Percentiles rank a stretch among this genome's conserved stretches.
phyloP scores from a whole-genome alignment of 1,140 invertebrate species.

The Cardiocondyla obscurior region DNA sequence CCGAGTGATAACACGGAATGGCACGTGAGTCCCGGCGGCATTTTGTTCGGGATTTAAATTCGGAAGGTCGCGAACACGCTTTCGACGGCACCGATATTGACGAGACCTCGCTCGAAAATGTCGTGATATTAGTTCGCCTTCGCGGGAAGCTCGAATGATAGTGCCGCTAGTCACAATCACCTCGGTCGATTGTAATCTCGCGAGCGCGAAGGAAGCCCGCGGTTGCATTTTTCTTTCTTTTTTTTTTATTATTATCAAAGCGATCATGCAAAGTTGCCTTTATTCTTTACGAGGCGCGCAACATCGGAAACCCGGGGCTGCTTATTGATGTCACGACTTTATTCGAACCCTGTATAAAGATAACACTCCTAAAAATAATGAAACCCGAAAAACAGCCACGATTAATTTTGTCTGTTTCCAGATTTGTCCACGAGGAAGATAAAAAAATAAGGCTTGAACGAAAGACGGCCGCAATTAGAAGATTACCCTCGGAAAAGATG shows the following conservation, averaged over 20 bases:
- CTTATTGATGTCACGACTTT: conserved; percentile 11
- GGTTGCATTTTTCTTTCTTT: conserved; percentile 34
- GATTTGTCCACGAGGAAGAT: neutral
- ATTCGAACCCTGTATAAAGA: conserved; percentile 6
- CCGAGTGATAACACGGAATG: neutral
- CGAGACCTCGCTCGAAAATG: conserved; percentile 73
- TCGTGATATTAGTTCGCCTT: conserved; percentile 66
- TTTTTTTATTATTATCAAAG: too few species aligned
- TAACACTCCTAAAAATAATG: conserved; percentile 19
- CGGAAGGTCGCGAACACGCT: neutral
- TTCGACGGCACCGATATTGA: conserved; percentile 1
- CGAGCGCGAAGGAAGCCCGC: conserved; percentile 22
- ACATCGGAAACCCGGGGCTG: conserved; percentile 1
- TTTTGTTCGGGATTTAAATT: conserved; percentile 50
- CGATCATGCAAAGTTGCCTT: conserved; percentile 41
- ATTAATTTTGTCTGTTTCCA: conserved; percentile 38
- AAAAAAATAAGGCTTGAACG: neutral
- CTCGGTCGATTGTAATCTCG: conserved; percentile 57
- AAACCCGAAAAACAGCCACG: neutral
- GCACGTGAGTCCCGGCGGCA: neutral
- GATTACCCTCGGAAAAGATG: neutral
- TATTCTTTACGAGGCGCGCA: conserved; percentile 19
- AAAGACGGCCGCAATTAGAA: neutral
- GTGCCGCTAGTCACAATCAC: conserved; percentile 67
- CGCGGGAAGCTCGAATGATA: conserved; percentile 62